Percentiles rank a stretch among this genome's conserved stretches.
These are phyloP conservation scores for Drosophila tsacasi DNA, from an alignment of 1,140 invertebrate species.

Conservation along the genomic window DNA sequence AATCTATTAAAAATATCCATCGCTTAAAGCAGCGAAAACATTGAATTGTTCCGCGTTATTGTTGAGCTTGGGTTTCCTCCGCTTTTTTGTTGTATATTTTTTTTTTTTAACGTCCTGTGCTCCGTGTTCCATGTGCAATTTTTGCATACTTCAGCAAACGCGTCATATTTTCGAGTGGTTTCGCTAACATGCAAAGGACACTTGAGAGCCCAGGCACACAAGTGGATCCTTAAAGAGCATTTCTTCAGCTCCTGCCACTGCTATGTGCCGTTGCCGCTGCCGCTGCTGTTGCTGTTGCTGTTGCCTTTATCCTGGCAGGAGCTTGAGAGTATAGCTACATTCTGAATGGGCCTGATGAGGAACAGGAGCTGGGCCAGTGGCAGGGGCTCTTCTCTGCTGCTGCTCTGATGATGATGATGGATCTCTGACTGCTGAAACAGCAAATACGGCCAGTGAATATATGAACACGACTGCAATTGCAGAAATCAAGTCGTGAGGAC, in stretches of 20 bases:
- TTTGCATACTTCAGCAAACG: slow-evolving; percentile 84
- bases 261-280: slow-evolving; percentile 27
- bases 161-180: slow-evolving; percentile 84
- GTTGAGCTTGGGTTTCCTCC: slow-evolving; percentile 39
- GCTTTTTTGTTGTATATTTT: slow-evolving; percentile 7
- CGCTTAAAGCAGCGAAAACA: slow-evolving; percentile 73
- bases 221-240: slow-evolving; percentile 84
- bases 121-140: slow-evolving; percentile 81
- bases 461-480: slow-evolving; percentile 11
- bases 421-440: slow-evolving; percentile 64
- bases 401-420: slow-evolving; percentile 45
- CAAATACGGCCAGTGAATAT: slow-evolving; percentile 50
- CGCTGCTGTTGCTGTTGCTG: slow-evolving; percentile 22
- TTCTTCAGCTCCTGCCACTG: slow-evolving; percentile 59
- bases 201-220: slow-evolving; percentile 81
- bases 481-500: slow-evolving; percentile 26
- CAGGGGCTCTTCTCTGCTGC: slow-evolving; percentile 24
- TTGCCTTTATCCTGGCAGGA: slow-evolving; percentile 63
- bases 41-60: slow-evolving; percentile 62
- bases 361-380: slow-evolving; percentile 8
- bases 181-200: slow-evolving; percentile 84
- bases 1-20: slow-evolving; percentile 17
- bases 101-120: slow-evolving; percentile 14
- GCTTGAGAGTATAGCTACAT: slow-evolving; percentile 79
- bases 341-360: slow-evolving; percentile 68